Conservation (phyloP, 1,140 invertebrate species). For the Penaeus indicus region DNA sequence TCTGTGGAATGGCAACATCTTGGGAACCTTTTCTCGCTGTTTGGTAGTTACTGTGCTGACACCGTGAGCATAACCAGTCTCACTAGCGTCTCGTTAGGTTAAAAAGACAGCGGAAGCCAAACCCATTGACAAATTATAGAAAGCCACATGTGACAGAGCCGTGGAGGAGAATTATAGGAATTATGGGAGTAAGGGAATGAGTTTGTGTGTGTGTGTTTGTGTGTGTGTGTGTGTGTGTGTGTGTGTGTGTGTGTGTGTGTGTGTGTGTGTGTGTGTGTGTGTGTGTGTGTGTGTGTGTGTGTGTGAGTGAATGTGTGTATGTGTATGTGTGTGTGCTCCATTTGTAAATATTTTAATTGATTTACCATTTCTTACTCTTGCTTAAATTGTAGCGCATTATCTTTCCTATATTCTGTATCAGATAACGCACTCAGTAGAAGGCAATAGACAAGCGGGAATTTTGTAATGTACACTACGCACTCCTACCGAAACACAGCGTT, state of each 20-base stretch:
- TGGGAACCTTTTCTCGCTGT: slow-evolving; percentile 24
- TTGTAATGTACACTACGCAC: too few relatives aligned
- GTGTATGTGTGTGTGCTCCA: too few relatives aligned
- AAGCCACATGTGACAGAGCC: slow-evolving; percentile 30
- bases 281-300: too few relatives aligned
- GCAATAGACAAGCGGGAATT: too few relatives aligned
- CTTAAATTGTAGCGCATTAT: too few relatives aligned
- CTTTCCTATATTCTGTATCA: too few relatives aligned
- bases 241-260: slow-evolving; percentile 14
- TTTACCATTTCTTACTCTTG: neutral
- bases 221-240: neutral
- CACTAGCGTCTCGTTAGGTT: slow-evolving; percentile 43
- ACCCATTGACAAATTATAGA: slow-evolving; percentile 61
- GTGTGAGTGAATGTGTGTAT: too few relatives aligned
- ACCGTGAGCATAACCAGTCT: slow-evolving; percentile 13
- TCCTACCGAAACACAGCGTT: too few relatives aligned
- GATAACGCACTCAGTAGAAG: too few relatives aligned
- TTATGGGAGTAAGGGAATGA: neutral
- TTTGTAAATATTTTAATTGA: neutral
- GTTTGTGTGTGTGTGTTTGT: slow-evolving; percentile 1
- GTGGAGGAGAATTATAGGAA: neutral
- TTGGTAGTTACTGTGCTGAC: slow-evolving; percentile 21
- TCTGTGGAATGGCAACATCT: neutral
- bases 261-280: neutral
- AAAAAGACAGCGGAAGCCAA: slow-evolving; percentile 53